phyloP scores from a whole-genome alignment of 1,140 invertebrate genomes.

The Bombyx mori region DNA sequence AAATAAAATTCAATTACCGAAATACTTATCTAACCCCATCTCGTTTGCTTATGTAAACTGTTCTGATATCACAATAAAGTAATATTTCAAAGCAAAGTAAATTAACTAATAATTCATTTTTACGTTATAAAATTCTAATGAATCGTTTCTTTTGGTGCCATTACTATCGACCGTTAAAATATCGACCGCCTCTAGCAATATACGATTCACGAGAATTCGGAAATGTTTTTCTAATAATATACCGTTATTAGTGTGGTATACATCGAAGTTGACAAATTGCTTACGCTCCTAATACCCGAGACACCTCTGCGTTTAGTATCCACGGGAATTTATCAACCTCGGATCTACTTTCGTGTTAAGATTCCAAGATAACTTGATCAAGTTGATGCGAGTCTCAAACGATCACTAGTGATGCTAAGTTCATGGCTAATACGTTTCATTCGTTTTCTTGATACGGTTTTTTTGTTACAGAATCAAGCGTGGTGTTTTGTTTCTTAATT shows the following conservation, averaged over 20 bases:
- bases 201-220: slow-evolving; percentile 13
- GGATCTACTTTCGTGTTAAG: slow-evolving; percentile 50
- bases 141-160: neutral
- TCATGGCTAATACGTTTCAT: neutral
- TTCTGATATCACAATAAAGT: too few relatives aligned
- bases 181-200: slow-evolving; percentile 9
- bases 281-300: slow-evolving; percentile 63
- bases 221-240: slow-evolving; percentile 16
- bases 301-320: slow-evolving; percentile 52
- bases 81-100: too few relatives aligned
- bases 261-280: slow-evolving; percentile 68
- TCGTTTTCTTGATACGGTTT: too few relatives aligned
- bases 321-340: slow-evolving; percentile 39
- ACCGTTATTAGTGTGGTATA: slow-evolving; percentile 48
- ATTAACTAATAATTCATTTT: too few relatives aligned
- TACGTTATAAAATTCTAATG: too few relatives aligned
- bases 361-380: slow-evolving; percentile 58
- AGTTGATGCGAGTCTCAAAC: slow-evolving; percentile 32
- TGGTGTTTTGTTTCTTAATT: too few relatives aligned
- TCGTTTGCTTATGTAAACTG: too few relatives aligned
- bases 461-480: too few relatives aligned
- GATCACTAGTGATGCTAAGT: slow-evolving; percentile 28
- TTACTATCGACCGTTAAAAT: slow-evolving; percentile 6
- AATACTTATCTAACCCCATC: too few relatives aligned
- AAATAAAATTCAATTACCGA: too few relatives aligned